phyloP scores from a whole-genome alignment of 2,797 vertebrate genomes.

The Lepidocolaptes lacrymiger region DNA sequence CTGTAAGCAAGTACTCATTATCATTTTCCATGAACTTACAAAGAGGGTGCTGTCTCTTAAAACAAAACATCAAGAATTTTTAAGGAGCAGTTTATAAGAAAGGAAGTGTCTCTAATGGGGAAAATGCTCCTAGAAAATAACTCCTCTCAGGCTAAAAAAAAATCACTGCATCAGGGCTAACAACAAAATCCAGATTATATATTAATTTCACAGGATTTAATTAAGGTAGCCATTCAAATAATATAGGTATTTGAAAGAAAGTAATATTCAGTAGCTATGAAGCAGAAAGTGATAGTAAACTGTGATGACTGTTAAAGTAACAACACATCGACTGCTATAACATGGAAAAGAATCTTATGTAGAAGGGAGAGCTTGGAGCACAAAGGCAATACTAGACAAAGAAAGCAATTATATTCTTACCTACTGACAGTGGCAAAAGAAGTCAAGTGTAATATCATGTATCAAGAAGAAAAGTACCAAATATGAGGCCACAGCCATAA shows the following conservation, averaged over 20 bases:
- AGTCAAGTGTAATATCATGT: constrained; percentile 47
- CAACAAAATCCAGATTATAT: not conserved
- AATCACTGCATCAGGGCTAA: not conserved
- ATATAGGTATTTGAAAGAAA: not conserved
- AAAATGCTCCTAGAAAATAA: not conserved
- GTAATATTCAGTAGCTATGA: not conserved
- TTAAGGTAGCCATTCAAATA: not conserved
- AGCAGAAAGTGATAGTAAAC: not conserved
- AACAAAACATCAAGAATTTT: not conserved
- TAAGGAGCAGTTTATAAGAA: not conserved
- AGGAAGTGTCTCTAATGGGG: not conserved
- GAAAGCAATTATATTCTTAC: constrained; percentile 59
- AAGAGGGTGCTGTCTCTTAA: not conserved
- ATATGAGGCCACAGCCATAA: constrained; percentile 10
- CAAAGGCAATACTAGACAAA: constrained; percentile 47
- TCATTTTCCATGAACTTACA: not conserved
- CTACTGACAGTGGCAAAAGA: constrained; percentile 35
- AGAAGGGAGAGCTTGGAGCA: not conserved
- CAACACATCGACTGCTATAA: not conserved
- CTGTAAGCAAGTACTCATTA: not conserved
- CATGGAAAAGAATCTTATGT: not conserved
- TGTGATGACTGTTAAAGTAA: not conserved
- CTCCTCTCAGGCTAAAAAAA: not conserved
- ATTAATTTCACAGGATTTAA: not conserved
- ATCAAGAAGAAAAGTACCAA: constrained; percentile 41